Evolutionary conservation across 2,797 vertebrate genomes (phyloP).

Genomic region (Onychomys leucogaster): DNA sequence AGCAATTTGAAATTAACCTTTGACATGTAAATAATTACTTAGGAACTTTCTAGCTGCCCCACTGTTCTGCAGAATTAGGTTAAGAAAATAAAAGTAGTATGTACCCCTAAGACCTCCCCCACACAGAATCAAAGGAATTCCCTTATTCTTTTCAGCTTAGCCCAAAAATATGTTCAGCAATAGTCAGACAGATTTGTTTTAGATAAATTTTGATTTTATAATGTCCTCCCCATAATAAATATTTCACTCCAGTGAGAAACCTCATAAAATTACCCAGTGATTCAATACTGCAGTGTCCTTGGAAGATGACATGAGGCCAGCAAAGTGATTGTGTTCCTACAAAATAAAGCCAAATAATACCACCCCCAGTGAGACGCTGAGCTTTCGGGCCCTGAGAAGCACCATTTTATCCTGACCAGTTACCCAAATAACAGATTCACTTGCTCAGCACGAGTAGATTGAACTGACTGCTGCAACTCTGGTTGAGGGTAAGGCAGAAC

Average conservation of each 20-base stretch:
- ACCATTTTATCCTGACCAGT: neutral
- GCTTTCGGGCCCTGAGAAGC: neutral
- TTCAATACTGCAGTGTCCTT: slow-evolving; percentile 12
- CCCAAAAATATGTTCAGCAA: neutral
- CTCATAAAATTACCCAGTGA: slow-evolving; percentile 52
- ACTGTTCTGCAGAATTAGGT: neutral
- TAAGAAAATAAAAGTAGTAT: neutral
- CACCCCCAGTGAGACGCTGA: neutral
- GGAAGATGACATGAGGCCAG: neutral
- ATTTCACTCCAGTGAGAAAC: slow-evolving; percentile 55
- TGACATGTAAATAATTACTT: neutral
- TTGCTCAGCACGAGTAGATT: too few relatives aligned
- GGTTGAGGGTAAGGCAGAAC: rapidly evolving
- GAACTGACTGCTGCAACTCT: neutral
- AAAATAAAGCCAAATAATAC: neutral
- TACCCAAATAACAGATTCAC: neutral
- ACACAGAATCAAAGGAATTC: neutral
- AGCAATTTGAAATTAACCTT: neutral
- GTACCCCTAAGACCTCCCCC: neutral
- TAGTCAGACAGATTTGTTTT: slow-evolving; percentile 62
- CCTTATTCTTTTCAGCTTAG: slow-evolving; percentile 1
- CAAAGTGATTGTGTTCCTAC: neutral
- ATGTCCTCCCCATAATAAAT: slow-evolving; percentile 47
- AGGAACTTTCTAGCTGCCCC: neutral
- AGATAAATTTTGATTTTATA: slow-evolving; percentile 52